Percentiles rank a stretch among this genome's conserved stretches.
These are phyloP conservation scores for Petrolisthes manimaculis DNA, from an alignment of 2,888 invertebrate genomes.

Conservation along the genomic window DNA sequence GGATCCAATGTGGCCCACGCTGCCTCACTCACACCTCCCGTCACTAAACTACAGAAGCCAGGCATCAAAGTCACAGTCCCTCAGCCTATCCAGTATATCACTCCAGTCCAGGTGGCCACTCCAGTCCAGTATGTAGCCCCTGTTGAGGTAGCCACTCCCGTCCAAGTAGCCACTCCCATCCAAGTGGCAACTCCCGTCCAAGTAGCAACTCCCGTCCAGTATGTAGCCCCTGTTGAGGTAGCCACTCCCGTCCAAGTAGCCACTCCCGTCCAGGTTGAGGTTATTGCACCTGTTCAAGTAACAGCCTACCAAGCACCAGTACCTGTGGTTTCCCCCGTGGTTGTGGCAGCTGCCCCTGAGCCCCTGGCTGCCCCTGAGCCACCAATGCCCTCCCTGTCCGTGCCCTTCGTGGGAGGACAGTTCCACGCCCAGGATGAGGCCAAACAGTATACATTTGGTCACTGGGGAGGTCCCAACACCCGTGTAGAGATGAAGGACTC, in stretches of 20 bases:
- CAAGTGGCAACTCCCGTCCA: not conserved
- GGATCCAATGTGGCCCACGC: not conserved
- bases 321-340: conserved; percentile 1
- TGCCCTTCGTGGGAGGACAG: conserved; percentile 42
- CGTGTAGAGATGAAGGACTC: conserved; percentile 47
- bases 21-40: conserved; percentile 21
- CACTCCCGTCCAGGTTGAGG: conserved; percentile 8
- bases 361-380: conserved; percentile 47
- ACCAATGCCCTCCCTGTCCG: conserved; percentile 36
- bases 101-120: not conserved
- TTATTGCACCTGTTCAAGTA: not conserved
- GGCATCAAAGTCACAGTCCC: conserved; percentile 16
- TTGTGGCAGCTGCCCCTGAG: conserved; percentile 30
- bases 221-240: not conserved
- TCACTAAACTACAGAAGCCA: conserved; percentile 16
- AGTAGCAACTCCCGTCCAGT: not conserved
- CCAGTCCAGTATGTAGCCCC: not conserved
- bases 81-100: not conserved
- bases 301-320: conserved; percentile 4
- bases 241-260: conserved; percentile 21
- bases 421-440: conserved; percentile 47
- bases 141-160: not conserved
- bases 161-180: not conserved
- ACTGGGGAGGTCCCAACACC: conserved; percentile 50
- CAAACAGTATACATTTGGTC: conserved; percentile 44